A percentile compares a stretch with the other conserved stretches of the same genome.
phyloP scores from a whole-genome alignment of 2,113 vertebrate genomes.

The Onychostoma macrolepis region DNA sequence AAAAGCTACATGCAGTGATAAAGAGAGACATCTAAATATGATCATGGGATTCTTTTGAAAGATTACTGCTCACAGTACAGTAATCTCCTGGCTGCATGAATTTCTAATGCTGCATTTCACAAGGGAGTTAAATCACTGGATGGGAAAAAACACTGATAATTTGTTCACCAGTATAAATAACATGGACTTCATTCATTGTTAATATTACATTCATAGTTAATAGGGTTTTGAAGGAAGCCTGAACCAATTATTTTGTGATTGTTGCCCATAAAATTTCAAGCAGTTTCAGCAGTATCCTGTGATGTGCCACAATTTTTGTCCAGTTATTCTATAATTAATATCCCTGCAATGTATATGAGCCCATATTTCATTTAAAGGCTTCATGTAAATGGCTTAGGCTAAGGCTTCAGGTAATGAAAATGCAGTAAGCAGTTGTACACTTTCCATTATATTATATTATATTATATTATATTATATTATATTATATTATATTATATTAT shows the following conservation, averaged over 20 bases:
- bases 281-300: neutral
- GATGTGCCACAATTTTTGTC: neutral
- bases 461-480: too few relatives aligned
- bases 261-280: neutral
- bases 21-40: slow-evolving; percentile 51
- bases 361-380: neutral
- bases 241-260: neutral
- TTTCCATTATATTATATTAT: too few relatives aligned
- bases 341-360: neutral
- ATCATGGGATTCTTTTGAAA: slow-evolving; percentile 43
- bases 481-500: neutral
- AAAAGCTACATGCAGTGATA: slow-evolving; percentile 37
- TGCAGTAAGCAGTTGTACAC: too few relatives aligned
- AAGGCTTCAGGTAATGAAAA: neutral
- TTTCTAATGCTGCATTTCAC: slow-evolving; percentile 39
- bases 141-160: neutral
- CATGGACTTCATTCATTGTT: neutral
- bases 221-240: neutral
- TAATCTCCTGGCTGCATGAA: slow-evolving; percentile 41
- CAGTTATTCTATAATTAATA: neutral
- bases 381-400: too few relatives aligned
- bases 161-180: slow-evolving; percentile 21
- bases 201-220: slow-evolving; percentile 3
- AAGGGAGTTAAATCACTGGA: slow-evolving; percentile 3
- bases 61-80: slow-evolving; percentile 41